Evolutionary conservation across 2,113 vertebrate species (phyloP).

Genomic region (Amazona guildingii): DNA sequence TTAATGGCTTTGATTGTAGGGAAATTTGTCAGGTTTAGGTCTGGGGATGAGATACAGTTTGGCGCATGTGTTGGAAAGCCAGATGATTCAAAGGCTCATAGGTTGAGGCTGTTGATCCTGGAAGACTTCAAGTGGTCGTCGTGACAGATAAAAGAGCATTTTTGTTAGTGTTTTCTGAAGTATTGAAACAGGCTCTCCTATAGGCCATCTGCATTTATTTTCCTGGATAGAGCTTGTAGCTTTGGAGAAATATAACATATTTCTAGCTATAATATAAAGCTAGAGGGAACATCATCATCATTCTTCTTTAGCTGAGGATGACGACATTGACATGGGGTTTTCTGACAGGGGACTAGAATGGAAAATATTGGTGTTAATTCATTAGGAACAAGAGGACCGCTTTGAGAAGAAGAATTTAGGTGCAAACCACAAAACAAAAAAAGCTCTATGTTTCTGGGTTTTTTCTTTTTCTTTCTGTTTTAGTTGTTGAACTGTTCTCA

Average conservation of each 20-base stretch:
- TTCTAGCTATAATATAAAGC: neutral
- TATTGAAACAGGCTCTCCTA: neutral
- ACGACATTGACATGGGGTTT: neutral
- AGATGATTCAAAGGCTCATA: neutral
- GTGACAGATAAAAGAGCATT: neutral
- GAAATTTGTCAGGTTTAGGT: neutral
- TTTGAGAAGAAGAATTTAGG: neutral
- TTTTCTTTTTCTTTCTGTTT: neutral
- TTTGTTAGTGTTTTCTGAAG: neutral
- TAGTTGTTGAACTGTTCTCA: neutral
- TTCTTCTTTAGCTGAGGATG: neutral
- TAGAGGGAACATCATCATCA: neutral
- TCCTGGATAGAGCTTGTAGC: neutral
- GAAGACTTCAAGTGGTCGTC: slow-evolving; percentile 12
- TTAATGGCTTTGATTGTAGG: neutral
- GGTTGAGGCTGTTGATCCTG: neutral
- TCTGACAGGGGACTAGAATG: neutral
- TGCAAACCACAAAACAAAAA: neutral
- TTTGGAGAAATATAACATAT: neutral
- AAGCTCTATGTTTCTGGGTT: neutral
- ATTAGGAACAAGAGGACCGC: neutral
- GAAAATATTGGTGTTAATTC: neutral
- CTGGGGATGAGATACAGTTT: neutral
- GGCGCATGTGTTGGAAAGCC: neutral
- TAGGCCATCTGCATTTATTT: slow-evolving; percentile 11